phyloP scores from a whole-genome alignment of 2,797 vertebrate species.

The Chanos chanos region DNA sequence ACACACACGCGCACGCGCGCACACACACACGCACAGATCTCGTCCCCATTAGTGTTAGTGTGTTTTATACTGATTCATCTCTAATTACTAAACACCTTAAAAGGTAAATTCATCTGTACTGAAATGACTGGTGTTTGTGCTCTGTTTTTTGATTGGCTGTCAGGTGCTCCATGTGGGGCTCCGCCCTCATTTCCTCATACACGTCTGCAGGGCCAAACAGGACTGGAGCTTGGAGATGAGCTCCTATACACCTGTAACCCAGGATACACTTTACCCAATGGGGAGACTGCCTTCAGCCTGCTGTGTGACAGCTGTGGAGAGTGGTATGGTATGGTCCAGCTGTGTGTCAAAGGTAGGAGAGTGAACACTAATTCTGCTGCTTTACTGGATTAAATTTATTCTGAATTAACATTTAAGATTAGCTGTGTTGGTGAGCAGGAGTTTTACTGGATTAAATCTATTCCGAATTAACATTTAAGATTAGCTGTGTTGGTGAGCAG shows the following conservation, averaged over 20 bases:
- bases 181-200: constrained; percentile 87
- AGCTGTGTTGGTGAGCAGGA: no score
- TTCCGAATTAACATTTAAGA: neutral
- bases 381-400: neutral
- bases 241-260: constrained; percentile 82
- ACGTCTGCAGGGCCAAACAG: constrained; percentile 78
- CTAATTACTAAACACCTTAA: no score
- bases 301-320: constrained; percentile 92
- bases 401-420: neutral
- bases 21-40: neutral
- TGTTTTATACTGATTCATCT: neutral
- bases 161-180: constrained; percentile 86
- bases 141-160: constrained; percentile 16
- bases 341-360: constrained; percentile 85
- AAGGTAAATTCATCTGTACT: no score
- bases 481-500: no score
- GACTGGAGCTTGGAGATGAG: constrained; percentile 88
- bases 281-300: constrained; percentile 80
- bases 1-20: neutral
- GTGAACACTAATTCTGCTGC: neutral
- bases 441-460: neutral
- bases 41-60: constrained; percentile 1
- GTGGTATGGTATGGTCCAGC: constrained; percentile 90
- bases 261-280: constrained; percentile 74
- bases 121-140: constrained; percentile 2